phyloP scores from a whole-genome alignment of 2,888 invertebrate genomes.

The Leucophenga maculata region DNA sequence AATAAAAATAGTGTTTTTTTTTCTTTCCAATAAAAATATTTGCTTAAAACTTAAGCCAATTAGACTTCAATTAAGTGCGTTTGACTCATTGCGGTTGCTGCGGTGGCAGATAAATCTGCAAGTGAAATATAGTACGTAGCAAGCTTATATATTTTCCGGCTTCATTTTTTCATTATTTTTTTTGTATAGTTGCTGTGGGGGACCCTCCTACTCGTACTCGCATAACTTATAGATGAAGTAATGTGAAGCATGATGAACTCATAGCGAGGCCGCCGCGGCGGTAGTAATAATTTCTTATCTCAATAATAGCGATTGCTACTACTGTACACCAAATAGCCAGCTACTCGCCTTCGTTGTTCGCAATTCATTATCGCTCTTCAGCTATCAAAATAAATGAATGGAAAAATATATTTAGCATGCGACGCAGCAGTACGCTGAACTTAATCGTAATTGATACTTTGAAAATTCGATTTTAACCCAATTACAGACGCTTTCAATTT shows the following conservation, averaged over 20 bases:
- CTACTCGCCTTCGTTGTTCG: background rate
- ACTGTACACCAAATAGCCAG: background rate
- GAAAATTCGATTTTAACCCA: slow-evolving; percentile 7
- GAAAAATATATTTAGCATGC: background rate
- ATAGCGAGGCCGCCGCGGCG: slow-evolving; percentile 27
- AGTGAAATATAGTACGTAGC: background rate
- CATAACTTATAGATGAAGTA: slow-evolving; percentile 7
- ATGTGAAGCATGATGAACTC: slow-evolving; percentile 39
- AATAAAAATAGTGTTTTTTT: slow-evolving; percentile 8
- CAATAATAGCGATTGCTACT: slow-evolving; percentile 21
- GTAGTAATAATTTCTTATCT: slow-evolving; percentile 36
- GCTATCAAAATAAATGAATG: background rate
- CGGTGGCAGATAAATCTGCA: background rate
- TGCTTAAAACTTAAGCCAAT: slow-evolving; percentile 48
- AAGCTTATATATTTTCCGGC: no score
- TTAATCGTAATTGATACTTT: background rate
- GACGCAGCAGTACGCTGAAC: background rate
- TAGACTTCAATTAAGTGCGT: slow-evolving; percentile 51
- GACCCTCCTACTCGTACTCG: background rate
- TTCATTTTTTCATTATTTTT: background rate
- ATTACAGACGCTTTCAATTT: slow-evolving; percentile 8
- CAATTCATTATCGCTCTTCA: slow-evolving; percentile 8
- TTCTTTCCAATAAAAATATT: background rate
- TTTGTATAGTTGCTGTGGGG: background rate
- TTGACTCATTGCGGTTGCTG: slow-evolving; percentile 33